A percentile compares a stretch with the other conserved stretches of the same genome.
Conservation (phyloP, 2,888 invertebrate species). For the Hirtodrosophila confusa region DNA sequence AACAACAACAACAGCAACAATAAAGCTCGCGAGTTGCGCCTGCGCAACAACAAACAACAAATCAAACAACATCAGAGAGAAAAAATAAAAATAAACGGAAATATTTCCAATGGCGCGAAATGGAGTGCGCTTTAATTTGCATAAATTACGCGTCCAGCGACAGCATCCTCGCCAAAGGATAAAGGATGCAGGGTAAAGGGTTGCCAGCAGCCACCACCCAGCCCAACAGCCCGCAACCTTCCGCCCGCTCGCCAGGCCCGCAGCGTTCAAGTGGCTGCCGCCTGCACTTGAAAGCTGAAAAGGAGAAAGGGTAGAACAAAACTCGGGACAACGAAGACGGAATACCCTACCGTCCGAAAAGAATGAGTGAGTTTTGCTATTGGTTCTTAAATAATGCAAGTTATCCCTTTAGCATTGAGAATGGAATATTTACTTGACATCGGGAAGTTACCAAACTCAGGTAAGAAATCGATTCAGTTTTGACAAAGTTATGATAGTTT, state of each 20-base stretch:
- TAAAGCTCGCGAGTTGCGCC: slow-evolving; percentile 54
- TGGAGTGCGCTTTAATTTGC: slow-evolving; percentile 79
- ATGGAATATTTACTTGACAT: too few relatives aligned
- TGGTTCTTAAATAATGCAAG: too few relatives aligned
- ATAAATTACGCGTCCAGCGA: slow-evolving; percentile 62
- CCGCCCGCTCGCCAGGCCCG: slow-evolving; percentile 43
- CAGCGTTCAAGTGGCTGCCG: slow-evolving; percentile 57
- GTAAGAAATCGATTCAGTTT: too few relatives aligned
- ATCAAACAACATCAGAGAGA: slow-evolving; percentile 60
- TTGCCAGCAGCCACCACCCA: slow-evolving; percentile 36
- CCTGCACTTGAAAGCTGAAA: slow-evolving; percentile 58
- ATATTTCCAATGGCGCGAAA: slow-evolving; percentile 70
- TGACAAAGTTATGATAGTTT: too few relatives aligned
- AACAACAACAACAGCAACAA: slow-evolving; percentile 24
- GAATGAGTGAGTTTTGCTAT: too few relatives aligned
- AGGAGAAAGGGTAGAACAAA: not conserved
- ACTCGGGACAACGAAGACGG: slow-evolving; percentile 3
- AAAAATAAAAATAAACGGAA: slow-evolving; percentile 39
- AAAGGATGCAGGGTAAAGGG: slow-evolving; percentile 44
- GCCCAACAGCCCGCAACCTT: slow-evolving; percentile 24
- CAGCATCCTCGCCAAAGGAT: slow-evolving; percentile 24
- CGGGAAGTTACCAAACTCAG: too few relatives aligned
- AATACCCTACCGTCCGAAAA: slow-evolving; percentile 21
- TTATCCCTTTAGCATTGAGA: too few relatives aligned
- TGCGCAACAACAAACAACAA: slow-evolving; percentile 63